These are phyloP conservation scores for Epinephelus awoara DNA, from an alignment of 2,797 vertebrate species.

Conservation along the genomic window DNA sequence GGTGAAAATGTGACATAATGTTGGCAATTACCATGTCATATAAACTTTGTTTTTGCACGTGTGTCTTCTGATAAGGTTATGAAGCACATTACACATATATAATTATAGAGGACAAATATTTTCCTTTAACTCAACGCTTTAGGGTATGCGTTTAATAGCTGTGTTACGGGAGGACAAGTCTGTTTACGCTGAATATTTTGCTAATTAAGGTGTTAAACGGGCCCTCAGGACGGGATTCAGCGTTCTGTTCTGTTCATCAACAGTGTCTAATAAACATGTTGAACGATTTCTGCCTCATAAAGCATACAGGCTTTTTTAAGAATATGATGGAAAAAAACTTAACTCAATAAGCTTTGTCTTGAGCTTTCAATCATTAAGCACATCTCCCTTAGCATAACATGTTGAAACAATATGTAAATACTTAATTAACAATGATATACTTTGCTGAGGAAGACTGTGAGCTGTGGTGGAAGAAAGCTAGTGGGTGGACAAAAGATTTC, in stretches of 20 bases:
- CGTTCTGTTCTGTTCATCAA: not conserved
- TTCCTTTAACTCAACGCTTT: not conserved
- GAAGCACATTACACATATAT: not conserved
- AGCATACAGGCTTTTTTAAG: not conserved
- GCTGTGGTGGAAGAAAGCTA: not conserved
- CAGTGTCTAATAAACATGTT: not conserved
- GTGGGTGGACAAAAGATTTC: not conserved
- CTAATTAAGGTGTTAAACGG: constrained; percentile 18
- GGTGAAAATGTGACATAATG: not conserved
- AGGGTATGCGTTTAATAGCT: constrained; percentile 10
- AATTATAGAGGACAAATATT: not conserved
- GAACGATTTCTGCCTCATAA: not conserved
- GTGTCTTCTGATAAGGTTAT: not conserved
- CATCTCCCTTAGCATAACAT: not conserved
- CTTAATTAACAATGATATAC: not conserved
- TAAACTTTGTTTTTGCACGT: not conserved
- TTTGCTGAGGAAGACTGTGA: not conserved
- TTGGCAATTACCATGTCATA: not conserved
- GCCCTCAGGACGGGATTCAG: not conserved
- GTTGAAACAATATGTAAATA: not conserved
- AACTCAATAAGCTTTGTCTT: not conserved
- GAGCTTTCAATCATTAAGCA: not conserved
- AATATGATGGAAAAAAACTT: not conserved
- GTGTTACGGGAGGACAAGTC: constrained; percentile 19
- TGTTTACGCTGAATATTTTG: constrained; percentile 1